Percentiles rank a stretch among this genome's conserved stretches.
Conservation (phyloP, 92 coral and sea anemone species). For the Epizoanthus stellaris region DNA sequence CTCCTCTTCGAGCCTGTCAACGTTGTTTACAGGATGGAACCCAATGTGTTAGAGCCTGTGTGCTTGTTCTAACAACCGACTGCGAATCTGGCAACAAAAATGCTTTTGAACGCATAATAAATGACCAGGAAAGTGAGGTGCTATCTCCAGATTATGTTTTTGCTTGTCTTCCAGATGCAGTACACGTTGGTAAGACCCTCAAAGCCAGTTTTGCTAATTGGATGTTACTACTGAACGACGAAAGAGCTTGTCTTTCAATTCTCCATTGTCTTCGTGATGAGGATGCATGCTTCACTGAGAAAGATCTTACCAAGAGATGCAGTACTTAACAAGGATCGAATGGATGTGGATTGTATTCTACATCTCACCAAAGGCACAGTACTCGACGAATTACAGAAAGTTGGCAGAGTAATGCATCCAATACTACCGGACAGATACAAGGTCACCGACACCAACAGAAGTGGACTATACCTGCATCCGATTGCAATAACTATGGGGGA, state of each 20-base stretch:
- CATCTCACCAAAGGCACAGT: constrained; percentile 42
- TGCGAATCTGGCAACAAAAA: constrained; percentile 62
- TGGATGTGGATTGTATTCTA: constrained; percentile 57
- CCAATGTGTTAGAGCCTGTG: constrained; percentile 17
- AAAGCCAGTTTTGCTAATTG: constrained; percentile 56
- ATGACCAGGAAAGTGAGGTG: not conserved
- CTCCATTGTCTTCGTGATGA: constrained; percentile 39
- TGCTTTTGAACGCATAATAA: constrained; percentile 39
- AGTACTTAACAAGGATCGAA: constrained; percentile 57
- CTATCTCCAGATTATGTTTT: constrained; percentile 38
- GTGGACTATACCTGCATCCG: constrained; percentile 54
- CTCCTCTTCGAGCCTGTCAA: constrained; percentile 32
- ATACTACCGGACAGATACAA: constrained; percentile 50
- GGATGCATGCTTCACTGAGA: constrained; percentile 29
- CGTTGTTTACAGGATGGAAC: constrained; percentile 8
- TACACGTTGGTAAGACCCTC: constrained; percentile 50
- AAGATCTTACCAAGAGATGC: constrained; percentile 51
- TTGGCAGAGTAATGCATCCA: constrained; percentile 50
- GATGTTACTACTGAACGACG: constrained; percentile 51
- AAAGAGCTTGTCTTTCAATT: constrained; percentile 60
- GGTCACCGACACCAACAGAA: constrained; percentile 45
- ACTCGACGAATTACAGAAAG: constrained; percentile 27
- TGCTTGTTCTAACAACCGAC: constrained; percentile 48
- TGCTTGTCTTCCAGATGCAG: constrained; percentile 58
- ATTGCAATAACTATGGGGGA: constrained; percentile 50